These are phyloP conservation scores for Emydura subglobosa DNA, from an alignment of 2,113 vertebrate species.

Conservation along the genomic window DNA sequence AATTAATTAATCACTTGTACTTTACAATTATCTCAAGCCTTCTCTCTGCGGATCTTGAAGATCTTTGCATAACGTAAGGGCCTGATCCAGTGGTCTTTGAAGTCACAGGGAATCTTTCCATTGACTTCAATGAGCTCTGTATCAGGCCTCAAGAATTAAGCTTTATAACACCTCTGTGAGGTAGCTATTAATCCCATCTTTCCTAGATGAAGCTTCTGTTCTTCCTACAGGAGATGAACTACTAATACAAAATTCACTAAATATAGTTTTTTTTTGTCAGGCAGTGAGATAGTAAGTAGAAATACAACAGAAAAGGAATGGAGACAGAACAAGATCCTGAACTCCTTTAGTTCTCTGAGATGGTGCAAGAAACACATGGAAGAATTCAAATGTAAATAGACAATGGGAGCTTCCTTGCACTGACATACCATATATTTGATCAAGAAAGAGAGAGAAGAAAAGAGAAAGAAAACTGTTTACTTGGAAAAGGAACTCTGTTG, in stretches of 20 bases:
- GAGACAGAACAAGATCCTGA: constrained; percentile 23
- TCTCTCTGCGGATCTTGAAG: neutral
- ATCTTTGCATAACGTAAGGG: neutral
- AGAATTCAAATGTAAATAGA: constrained; percentile 6
- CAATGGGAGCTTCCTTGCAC: neutral
- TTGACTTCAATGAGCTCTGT: neutral
- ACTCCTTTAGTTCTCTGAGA: neutral
- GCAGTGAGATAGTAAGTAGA: constrained; percentile 27
- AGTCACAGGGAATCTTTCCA: neutral
- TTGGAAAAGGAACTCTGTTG: neutral
- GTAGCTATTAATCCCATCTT: neutral
- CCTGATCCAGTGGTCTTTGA: neutral
- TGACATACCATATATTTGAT: constrained; percentile 1
- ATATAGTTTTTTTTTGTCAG: neutral
- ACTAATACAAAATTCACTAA: neutral
- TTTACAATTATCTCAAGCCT: neutral
- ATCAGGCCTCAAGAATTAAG: neutral
- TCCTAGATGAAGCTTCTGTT: neutral
- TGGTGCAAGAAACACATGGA: neutral
- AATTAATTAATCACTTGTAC: neutral
- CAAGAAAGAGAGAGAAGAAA: neutral
- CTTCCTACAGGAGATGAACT: constrained; percentile 24
- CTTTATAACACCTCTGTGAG: rapidly evolving
- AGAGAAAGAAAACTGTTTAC: neutral
- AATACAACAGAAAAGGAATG: constrained; percentile 29